These are phyloP conservation scores for Phymorhynchus buccinoides DNA, from an alignment of 1,140 invertebrate species.

Conservation along the genomic window DNA sequence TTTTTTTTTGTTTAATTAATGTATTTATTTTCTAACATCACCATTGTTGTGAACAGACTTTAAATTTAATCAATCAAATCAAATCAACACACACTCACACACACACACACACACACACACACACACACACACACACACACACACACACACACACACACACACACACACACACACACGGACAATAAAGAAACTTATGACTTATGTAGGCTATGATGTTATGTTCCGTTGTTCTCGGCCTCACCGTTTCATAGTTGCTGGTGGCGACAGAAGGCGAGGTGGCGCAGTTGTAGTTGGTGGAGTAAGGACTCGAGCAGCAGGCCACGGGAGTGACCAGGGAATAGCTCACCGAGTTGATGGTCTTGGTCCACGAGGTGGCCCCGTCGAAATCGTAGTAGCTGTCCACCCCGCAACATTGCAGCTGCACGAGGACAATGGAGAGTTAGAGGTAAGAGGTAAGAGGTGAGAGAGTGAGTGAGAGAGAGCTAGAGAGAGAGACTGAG, in stretches of 20 bases:
- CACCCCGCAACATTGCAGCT: slow-evolving; percentile 21
- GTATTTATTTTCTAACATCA: no score
- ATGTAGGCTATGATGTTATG: background rate
- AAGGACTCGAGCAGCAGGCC: background rate
- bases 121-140: background rate
- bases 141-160: background rate
- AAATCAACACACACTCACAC: no score
- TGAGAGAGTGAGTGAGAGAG: no score
- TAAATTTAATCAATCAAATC: no score
- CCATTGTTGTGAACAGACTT: no score
- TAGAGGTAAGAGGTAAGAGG: background rate
- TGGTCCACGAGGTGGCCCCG: background rate
- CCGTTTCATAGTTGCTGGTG: slow-evolving; percentile 5
- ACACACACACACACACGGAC: background rate
- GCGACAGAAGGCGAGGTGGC: background rate
- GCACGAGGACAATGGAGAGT: no score
- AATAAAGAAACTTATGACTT: background rate
- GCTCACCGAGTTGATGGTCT: background rate
- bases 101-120: no score
- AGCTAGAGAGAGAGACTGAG: no score
- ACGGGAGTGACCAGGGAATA: background rate
- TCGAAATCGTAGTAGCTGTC: slow-evolving; percentile 3
- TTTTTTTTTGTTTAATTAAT: no score
- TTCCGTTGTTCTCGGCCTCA: no score
- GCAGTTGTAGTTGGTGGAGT: background rate